phyloP scores from a whole-genome alignment of 2,113 vertebrate species.

The Lamprotornis superbus region DNA sequence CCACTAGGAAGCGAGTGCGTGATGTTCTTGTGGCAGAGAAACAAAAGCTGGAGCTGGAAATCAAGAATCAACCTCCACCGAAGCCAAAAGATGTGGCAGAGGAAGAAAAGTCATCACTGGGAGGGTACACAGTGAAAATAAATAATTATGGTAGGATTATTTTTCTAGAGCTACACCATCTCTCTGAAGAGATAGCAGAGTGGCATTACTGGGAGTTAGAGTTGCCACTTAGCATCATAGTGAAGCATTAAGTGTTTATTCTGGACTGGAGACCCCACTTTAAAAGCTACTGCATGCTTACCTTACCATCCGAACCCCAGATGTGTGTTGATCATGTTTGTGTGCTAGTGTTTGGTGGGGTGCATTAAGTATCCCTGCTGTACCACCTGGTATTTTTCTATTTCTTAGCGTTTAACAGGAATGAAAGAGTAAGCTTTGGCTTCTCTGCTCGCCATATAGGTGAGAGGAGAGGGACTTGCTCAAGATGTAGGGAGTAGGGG shows the following conservation, averaged over 20 bases:
- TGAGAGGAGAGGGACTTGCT: slow-evolving; percentile 35
- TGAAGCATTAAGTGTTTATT: background rate
- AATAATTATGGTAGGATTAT: slow-evolving; percentile 87
- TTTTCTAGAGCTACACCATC: background rate
- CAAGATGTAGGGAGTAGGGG: background rate
- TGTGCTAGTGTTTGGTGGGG: background rate
- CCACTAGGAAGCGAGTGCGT: slow-evolving; percentile 81
- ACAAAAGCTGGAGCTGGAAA: slow-evolving; percentile 86
- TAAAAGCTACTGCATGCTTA: fast-evolving
- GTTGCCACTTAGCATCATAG: background rate
- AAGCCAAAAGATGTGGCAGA: slow-evolving; percentile 78
- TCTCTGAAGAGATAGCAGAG: background rate
- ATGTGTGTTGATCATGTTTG: background rate
- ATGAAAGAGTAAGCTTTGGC: background rate
- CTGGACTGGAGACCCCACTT: background rate
- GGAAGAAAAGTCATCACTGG: slow-evolving; percentile 66
- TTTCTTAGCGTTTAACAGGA: background rate
- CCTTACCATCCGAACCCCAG: fast-evolving
- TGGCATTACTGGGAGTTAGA: background rate
- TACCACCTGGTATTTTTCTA: background rate
- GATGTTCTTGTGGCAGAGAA: slow-evolving; percentile 85
- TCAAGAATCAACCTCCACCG: slow-evolving; percentile 77
- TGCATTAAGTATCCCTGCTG: background rate
- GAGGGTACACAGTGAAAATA: slow-evolving; percentile 91
- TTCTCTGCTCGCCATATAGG: background rate